phyloP scores from a whole-genome alignment of 2,113 vertebrate genomes.

The Tringa solitaria region DNA sequence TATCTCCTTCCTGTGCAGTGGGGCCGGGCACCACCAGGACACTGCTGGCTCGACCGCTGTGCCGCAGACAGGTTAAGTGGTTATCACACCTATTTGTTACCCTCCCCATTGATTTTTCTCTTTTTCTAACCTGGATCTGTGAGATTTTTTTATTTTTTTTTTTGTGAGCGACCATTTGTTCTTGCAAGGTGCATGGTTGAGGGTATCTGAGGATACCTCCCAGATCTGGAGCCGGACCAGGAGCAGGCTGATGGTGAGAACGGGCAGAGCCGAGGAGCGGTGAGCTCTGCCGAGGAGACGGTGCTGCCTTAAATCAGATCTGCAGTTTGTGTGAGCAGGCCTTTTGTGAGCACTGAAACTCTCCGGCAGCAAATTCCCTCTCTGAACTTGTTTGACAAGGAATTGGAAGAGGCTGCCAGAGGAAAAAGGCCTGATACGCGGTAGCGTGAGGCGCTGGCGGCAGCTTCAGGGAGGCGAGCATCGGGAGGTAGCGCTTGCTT shows the following conservation, averaged over 20 bases:
- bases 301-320: not conserved
- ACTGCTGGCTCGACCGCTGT: not conserved
- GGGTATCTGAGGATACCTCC: too few relatives aligned
- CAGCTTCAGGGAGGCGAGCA: not conserved
- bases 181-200: not conserved
- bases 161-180: not conserved
- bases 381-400: slow-evolving; percentile 29
- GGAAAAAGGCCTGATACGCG: not conserved
- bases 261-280: rapidly evolving
- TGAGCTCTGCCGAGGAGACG: not conserved
- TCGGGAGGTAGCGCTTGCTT: not conserved
- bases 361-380: not conserved
- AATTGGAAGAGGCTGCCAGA: not conserved
- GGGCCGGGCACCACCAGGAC: not conserved
- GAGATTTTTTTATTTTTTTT: rapidly evolving
- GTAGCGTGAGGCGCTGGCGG: rapidly evolving
- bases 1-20: not conserved
- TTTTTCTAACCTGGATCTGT: not conserved
- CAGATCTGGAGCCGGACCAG: not conserved
- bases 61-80: not conserved
- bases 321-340: not conserved
- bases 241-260: not conserved
- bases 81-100: not conserved
- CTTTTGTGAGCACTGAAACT: not conserved
- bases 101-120: not conserved